phyloP scores from a whole-genome alignment of 2,797 vertebrate genomes.

The Myripristis murdjan region DNA sequence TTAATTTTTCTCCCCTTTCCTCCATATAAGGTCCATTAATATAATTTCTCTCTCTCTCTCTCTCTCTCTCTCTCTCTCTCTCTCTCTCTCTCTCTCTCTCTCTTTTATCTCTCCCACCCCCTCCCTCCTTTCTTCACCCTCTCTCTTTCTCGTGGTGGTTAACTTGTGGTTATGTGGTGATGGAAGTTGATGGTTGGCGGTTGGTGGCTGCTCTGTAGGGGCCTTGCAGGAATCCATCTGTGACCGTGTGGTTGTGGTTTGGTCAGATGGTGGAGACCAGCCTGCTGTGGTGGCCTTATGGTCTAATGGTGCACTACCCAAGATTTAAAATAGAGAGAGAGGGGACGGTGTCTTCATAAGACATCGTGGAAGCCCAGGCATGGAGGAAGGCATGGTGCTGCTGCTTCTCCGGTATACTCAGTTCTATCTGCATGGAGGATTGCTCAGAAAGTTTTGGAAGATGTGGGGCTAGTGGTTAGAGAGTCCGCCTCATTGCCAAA shows the following conservation, averaged over 20 bases:
- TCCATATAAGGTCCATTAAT: conserved; percentile 2
- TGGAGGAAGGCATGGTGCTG: neutral
- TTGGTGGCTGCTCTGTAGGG: conserved; percentile 66
- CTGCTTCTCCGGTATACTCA: neutral
- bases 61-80: neutral
- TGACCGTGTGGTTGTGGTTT: conserved; percentile 72
- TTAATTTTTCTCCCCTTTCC: neutral
- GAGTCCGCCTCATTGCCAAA: too few relatives aligned
- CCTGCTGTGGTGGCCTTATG: conserved; percentile 44
- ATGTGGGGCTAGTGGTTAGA: too few relatives aligned
- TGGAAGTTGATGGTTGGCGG: conserved; percentile 70
- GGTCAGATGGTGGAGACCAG: conserved; percentile 61
- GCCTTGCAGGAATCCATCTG: conserved; percentile 75
- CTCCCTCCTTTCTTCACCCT: conserved; percentile 14
- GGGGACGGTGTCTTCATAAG: conserved; percentile 27
- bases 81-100: conserved; percentile 8
- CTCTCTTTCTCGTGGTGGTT: conserved; percentile 54
- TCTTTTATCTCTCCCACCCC: conserved; percentile 10
- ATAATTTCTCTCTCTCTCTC: too few relatives aligned
- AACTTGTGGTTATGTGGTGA: conserved; percentile 74
- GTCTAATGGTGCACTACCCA: conserved; percentile 8
- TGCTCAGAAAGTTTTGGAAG: too few relatives aligned
- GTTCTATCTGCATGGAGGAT: neutral
- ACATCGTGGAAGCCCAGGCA: conserved; percentile 2
- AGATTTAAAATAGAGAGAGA: conserved; percentile 34